These are phyloP conservation scores for Tupaia tana DNA, from an alignment of 2,113 vertebrate genomes.

Conservation along the genomic window DNA sequence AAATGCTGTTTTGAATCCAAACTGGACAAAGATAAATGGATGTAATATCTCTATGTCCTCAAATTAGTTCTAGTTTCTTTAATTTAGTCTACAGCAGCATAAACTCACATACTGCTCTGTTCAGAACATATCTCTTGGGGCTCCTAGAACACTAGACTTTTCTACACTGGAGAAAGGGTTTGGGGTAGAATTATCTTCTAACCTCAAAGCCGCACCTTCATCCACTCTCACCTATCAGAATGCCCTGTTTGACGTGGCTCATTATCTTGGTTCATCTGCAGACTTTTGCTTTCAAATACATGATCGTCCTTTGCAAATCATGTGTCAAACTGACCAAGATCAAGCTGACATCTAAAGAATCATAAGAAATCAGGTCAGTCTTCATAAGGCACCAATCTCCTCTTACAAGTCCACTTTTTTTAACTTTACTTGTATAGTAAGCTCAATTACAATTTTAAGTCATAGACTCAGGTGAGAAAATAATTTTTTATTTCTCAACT, in stretches of 20 bases:
- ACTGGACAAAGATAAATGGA: conserved; percentile 72
- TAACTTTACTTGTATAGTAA: not conserved
- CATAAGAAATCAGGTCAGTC: not conserved
- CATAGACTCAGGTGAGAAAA: not conserved
- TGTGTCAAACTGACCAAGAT: not conserved
- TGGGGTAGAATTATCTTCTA: not conserved
- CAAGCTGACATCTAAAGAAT: not conserved
- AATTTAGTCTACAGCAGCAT: not conserved
- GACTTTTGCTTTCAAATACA: conserved; percentile 41
- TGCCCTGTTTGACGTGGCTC: not conserved
- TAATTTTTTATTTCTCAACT: conserved; percentile 18
- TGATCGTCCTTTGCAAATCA: conserved; percentile 13
- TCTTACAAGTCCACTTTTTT: not conserved
- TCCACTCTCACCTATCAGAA: not conserved
- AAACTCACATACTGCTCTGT: not conserved
- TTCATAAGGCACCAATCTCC: not conserved
- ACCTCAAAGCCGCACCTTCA: not conserved
- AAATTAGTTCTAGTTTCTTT: conserved; percentile 38
- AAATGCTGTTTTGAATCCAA: conserved; percentile 57
- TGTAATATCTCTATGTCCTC: conserved; percentile 52
- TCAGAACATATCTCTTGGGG: not conserved
- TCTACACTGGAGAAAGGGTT: not conserved
- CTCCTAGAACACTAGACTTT: not conserved
- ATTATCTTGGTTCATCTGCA: conserved; percentile 1
- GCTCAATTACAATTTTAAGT: not conserved